These are phyloP conservation scores for Drosophila borborema DNA, from an alignment of 2,888 invertebrate species.

Conservation along the genomic window DNA sequence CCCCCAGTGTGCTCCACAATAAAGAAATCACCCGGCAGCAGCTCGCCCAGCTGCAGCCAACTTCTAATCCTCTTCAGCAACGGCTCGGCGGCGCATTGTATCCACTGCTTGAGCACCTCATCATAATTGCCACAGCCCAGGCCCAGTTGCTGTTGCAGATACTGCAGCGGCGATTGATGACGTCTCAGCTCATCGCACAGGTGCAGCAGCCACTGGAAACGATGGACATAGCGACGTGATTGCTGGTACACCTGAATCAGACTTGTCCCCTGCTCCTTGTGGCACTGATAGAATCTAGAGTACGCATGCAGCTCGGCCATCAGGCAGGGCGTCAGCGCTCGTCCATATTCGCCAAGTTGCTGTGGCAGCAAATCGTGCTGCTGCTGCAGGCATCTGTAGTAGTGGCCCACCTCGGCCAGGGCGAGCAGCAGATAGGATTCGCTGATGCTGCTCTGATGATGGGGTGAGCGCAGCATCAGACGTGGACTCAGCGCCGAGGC, in stretches of 20 bases:
- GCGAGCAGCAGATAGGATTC: constrained; percentile 56
- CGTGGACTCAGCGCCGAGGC: constrained; percentile 19
- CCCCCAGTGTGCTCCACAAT: background rate
- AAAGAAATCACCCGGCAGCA: constrained; percentile 31
- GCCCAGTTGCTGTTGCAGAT: constrained; percentile 31
- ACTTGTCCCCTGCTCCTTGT: background rate
- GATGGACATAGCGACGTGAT: constrained; percentile 11
- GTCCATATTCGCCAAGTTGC: constrained; percentile 27
- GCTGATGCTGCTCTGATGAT: constrained; percentile 43
- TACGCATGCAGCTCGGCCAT: constrained; percentile 25
- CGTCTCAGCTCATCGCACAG: background rate
- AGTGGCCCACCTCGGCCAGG: constrained; percentile 50
- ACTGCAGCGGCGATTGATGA: constrained; percentile 10
- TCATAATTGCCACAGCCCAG: background rate
- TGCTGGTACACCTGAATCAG: constrained; percentile 23
- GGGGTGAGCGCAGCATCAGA: constrained; percentile 51
- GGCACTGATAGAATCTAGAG: constrained; percentile 7
- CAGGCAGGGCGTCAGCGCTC: constrained; percentile 21
- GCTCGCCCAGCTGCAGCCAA: constrained; percentile 44
- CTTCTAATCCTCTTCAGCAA: constrained; percentile 17
- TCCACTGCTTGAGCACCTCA: constrained; percentile 34
- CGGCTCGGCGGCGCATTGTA: constrained; percentile 20
- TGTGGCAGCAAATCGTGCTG: constrained; percentile 11
- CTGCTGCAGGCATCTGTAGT: constrained; percentile 36
- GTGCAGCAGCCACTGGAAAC: constrained; percentile 42